Conservation (phyloP, 2,888 invertebrate genomes). For the Cheilosia soror region DNA sequence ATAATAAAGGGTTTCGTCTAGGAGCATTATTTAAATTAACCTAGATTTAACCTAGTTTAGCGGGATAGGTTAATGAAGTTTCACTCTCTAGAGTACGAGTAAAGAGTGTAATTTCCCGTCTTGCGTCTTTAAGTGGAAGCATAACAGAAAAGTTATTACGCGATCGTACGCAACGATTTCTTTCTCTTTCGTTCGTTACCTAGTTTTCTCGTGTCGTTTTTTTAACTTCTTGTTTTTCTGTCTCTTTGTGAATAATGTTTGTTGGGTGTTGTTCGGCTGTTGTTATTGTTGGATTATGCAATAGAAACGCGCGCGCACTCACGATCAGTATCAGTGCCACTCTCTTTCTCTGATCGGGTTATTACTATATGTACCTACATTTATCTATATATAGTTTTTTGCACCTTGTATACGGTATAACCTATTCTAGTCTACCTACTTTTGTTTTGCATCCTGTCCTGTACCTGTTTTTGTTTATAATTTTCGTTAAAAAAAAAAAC, state of each 20-base stretch:
- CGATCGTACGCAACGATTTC: slow-evolving; percentile 59
- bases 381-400: not conserved
- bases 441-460: not conserved
- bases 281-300: slow-evolving; percentile 63
- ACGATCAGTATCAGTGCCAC: slow-evolving; percentile 11
- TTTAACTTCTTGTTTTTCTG: slow-evolving; percentile 33
- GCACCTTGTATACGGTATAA: not conserved
- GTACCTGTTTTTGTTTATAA: slow-evolving; percentile 30
- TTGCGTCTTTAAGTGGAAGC: slow-evolving; percentile 33
- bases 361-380: slow-evolving; percentile 4
- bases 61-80: slow-evolving; percentile 29
- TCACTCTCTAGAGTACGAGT: slow-evolving; percentile 59
- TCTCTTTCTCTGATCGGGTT: slow-evolving; percentile 26
- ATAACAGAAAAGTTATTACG: slow-evolving; percentile 53
- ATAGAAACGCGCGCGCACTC: slow-evolving; percentile 50
- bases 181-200: slow-evolving; percentile 51
- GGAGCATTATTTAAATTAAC: slow-evolving; percentile 13
- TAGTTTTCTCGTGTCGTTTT: slow-evolving; percentile 48
- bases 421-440: no score
- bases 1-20: not conserved
- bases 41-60: slow-evolving; percentile 63
- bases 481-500: slow-evolving; percentile 1
- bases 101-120: slow-evolving; percentile 14
- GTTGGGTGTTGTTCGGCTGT: slow-evolving; percentile 59
- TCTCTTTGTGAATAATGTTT: slow-evolving; percentile 39